Evolutionary conservation across 2,797 vertebrate genomes (phyloP), one percentile per base, ranked within the genome.

Genomic region (Tolypeutes matacus): DNA sequence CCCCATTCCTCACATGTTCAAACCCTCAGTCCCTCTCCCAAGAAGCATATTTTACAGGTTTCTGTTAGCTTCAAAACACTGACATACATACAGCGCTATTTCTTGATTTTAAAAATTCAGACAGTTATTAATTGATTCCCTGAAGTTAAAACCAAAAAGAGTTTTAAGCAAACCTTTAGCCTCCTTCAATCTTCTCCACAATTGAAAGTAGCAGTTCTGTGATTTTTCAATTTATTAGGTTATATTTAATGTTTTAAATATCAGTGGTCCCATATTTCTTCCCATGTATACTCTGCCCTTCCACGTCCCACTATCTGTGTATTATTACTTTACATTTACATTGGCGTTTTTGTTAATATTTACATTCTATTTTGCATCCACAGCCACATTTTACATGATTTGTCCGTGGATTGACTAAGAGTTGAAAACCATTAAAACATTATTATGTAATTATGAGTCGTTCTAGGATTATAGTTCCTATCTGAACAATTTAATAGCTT

Each of bases 231-330:
- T 83, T 95, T 76, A 23, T 77, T 81, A 69, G 31, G n/a, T 81
- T 81, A 42, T 65, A 93, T 87, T 78, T 51, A 51, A 3, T 91
- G 42, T 72, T 93, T 93, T 65, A 80, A 76, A 81, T 64, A 75
- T 51, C 20, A 49, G 8, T 46, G 7, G 6, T 14, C 15, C 58
- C 77, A 15, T 53, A 46, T 82, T 86, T 85, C 12, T 17, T 78
- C 31, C n/a, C 10, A 67, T 11, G 80, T 4, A 84, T 69, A 4
- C 27, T 87, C 49, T 75, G 10, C 4, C 23, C 23, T 53, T 65
- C 36, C 46, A n/a, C 23, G 31, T 77, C 39, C 12, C 36, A 56
- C 67, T n/a, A 13, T 18, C 25, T 56, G 13, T 84, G 21, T 85
- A 77, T 7, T 64, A 80, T 91, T 58, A 39, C 72, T 78, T 88